Base-by-base conservation (phyloP, 1,140 invertebrate species). In the Alviniconcha marisindica region DNA sequence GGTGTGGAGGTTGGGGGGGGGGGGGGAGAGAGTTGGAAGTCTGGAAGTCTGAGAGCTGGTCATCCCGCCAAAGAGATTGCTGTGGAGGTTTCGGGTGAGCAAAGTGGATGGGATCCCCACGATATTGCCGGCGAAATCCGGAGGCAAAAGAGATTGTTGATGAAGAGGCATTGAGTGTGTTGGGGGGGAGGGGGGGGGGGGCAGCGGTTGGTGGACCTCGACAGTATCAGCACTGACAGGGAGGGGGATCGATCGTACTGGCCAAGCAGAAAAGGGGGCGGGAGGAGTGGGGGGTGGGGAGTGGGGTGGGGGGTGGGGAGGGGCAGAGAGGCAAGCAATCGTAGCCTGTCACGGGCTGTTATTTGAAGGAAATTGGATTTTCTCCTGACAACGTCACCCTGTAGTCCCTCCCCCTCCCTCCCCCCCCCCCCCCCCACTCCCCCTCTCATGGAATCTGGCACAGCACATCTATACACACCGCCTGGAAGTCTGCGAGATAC, bases 351-450 rank as follows among this genome's bases (percentile, higher is more conserved):
- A 69, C 10, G 60, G 38, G 38, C 54, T 69, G 78, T 80, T 80
- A 80, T 80, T 80, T 66, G 78, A 66, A 66, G 56, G 78, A 69
- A 80, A 80, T 80, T 80, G 78, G 54, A 80, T 80, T 80, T 80
- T 69, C 60, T 56, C 40, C 38, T 44, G 48, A 38, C 77, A n/a
- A 56, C 28, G 36, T 10, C 3, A 63, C 38, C 36, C 36, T 74
- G 36, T 28, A 48, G 14, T 24, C 3, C 48, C 48, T 0, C 44
- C 77, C 77, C 54, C 54, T 40, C n/a, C 2, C 48, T 31, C 77
- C 77, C 14, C 31, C 31, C 24, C 54, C 77, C 36, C 77, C 31
- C 42, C 1, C 77, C 24, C 48, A 33, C 28, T 3, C 48, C 33
- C 48, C 10, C n/a, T 21, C 44, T n/a, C n/a, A n/a, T n/a, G n/a